Conservation (phyloP, 2,113 vertebrate genomes). For the Scomber scombrus region DNA sequence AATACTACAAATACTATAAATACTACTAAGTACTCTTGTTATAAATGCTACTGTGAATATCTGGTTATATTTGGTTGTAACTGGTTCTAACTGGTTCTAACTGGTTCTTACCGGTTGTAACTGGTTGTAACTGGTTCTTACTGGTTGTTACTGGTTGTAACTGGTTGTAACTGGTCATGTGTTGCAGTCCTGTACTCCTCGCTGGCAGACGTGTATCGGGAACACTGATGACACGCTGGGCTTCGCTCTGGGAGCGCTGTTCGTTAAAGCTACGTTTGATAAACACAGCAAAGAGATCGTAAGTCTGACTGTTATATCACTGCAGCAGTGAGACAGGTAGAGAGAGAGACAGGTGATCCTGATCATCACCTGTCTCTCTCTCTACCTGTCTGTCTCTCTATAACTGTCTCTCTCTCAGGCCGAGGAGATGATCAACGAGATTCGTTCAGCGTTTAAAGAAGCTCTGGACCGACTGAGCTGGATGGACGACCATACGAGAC, state of each 20-base stretch:
- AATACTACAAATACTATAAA: too few relatives aligned
- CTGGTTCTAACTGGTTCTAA: background rate
- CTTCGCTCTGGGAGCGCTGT: constrained; percentile 95
- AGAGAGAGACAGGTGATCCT: background rate
- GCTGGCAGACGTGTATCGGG: constrained; percentile 98
- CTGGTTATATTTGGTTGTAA: too few relatives aligned
- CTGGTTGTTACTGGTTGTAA: background rate
- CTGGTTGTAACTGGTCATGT: constrained; percentile 7
- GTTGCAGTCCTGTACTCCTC: constrained; percentile 92
- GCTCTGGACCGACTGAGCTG: constrained; percentile 90
- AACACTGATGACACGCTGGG: constrained; percentile 96
- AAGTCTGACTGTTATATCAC: constrained; percentile 18
- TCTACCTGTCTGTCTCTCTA: constrained; percentile 23
- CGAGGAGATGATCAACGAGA: constrained; percentile 95
- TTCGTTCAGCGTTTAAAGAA: constrained; percentile 92
- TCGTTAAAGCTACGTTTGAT: constrained; percentile 97
- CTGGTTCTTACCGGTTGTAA: background rate
- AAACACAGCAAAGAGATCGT: constrained; percentile 95
- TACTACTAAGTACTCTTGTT: too few relatives aligned
- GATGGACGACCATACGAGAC: constrained; percentile 94
- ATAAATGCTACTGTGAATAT: too few relatives aligned
- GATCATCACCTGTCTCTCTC: too few relatives aligned
- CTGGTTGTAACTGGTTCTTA: background rate
- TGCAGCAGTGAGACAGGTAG: too few relatives aligned
- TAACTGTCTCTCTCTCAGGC: constrained; percentile 83